Percentiles rank a stretch among this genome's conserved stretches.
These are phyloP conservation scores for Eremophila alpestris DNA, from an alignment of 2,797 vertebrate species.

Conservation along the genomic window DNA sequence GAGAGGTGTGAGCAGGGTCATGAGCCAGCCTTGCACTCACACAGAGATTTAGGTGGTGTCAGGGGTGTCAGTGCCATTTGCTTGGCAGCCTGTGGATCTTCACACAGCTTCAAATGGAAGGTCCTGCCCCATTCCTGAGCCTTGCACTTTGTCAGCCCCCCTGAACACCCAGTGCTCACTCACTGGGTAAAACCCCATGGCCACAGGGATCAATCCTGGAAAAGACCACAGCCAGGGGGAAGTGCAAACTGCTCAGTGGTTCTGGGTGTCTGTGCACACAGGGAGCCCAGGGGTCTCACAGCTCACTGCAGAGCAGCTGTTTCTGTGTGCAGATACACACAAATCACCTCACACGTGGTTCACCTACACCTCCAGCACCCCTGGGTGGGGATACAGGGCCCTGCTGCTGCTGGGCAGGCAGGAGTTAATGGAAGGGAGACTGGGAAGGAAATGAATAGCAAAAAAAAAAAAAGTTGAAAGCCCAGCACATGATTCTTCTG, in stretches of 20 bases:
- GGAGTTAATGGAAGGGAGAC: slow-evolving; percentile 44
- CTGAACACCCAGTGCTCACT: background rate
- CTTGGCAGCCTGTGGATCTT: background rate
- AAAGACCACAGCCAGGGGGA: background rate
- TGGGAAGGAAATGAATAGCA: slow-evolving; percentile 38
- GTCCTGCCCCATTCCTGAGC: background rate
- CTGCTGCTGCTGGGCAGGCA: background rate
- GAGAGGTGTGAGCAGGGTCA: background rate
- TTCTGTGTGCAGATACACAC: background rate
- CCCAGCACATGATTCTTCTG: slow-evolving; percentile 56
- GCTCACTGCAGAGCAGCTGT: background rate
- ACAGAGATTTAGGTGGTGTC: background rate
- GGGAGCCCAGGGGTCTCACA: background rate
- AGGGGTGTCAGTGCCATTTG: background rate
- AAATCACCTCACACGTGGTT: background rate
- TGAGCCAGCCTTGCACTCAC: background rate
- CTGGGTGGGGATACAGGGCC: background rate
- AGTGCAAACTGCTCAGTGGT: background rate
- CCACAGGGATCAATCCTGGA: background rate
- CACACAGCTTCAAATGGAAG: background rate
- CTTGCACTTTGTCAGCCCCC: rapidly evolving
- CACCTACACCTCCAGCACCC: background rate
- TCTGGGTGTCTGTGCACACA: background rate
- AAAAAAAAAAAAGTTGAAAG: slow-evolving; percentile 51
- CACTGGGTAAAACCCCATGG: background rate